These are phyloP conservation scores for Geotrypetes seraphini DNA, from an alignment of 2,797 vertebrate species.

Conservation along the genomic window DNA sequence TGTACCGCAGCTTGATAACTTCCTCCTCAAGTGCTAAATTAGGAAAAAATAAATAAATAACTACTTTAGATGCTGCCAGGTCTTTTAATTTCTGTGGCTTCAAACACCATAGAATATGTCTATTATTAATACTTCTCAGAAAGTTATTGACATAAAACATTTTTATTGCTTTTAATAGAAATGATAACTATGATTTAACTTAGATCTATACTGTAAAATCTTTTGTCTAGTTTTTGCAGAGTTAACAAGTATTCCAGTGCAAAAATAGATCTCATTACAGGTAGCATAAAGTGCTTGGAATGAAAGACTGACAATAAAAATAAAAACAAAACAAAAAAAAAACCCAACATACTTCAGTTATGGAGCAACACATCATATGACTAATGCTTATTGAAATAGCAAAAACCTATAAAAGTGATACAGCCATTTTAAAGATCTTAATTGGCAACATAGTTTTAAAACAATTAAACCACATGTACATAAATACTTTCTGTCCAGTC, in stretches of 20 bases:
- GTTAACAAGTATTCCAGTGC: slow-evolving; percentile 67
- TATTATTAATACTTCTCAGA: slow-evolving; percentile 58
- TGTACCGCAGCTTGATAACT: too few species aligned
- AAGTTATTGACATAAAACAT: slow-evolving; percentile 62
- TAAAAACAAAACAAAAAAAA: slow-evolving; percentile 40
- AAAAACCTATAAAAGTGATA: slow-evolving; percentile 36
- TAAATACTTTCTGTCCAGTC: too few species aligned
- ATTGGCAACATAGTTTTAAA: slow-evolving; percentile 17
- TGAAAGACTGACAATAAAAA: slow-evolving; percentile 50
- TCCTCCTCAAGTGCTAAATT: too few species aligned
- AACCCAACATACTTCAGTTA: slow-evolving; percentile 24
- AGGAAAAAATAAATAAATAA: slow-evolving; percentile 9
- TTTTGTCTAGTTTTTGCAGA: slow-evolving; percentile 51
- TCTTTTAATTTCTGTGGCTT: slow-evolving; percentile 57
- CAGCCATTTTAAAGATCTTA: slow-evolving; percentile 24
- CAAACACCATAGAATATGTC: slow-evolving; percentile 47
- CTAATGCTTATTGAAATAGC: slow-evolving; percentile 27
- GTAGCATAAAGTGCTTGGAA: slow-evolving; percentile 83
- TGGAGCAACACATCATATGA: slow-evolving; percentile 11
- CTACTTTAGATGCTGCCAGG: slow-evolving; percentile 29
- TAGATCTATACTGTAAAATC: slow-evolving; percentile 54
- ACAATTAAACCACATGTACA: too few species aligned
- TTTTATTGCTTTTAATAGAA: slow-evolving; percentile 55
- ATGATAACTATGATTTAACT: slow-evolving; percentile 49
- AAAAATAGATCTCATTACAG: slow-evolving; percentile 72